phyloP scores from a whole-genome alignment of 1,140 invertebrate genomes.

The Ooceraea biroi region DNA sequence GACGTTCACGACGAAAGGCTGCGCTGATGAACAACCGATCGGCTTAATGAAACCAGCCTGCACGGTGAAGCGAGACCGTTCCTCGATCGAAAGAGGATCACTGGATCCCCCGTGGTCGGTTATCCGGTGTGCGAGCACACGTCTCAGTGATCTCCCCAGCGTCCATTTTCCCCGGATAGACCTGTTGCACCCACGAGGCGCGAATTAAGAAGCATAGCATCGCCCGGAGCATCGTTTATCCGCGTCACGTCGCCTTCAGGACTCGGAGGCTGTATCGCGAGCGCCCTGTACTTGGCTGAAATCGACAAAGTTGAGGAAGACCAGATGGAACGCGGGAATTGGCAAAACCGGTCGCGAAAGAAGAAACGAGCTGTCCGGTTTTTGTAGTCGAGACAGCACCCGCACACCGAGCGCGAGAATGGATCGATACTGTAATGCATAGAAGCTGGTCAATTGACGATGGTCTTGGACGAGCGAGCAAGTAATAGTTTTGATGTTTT shows the following conservation, averaged over 20 bases:
- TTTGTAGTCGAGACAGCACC: background rate
- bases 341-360: background rate
- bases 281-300: too few relatives aligned
- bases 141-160: background rate
- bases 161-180: background rate
- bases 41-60: constrained; percentile 45
- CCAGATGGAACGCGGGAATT: constrained; percentile 7
- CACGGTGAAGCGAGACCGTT: too few relatives aligned
- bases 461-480: background rate
- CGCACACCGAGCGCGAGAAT: constrained; percentile 7
- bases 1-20: constrained; percentile 26
- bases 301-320: too few relatives aligned
- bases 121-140: background rate
- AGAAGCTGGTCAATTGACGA: background rate
- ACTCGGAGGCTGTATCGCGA: background rate
- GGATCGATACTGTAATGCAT: constrained; percentile 18
- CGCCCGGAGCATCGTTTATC: constrained; percentile 21
- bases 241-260: constrained; percentile 37
- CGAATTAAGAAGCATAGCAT: constrained; percentile 41
- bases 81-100: background rate
- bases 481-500: too few relatives aligned
- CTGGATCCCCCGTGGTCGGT: background rate
- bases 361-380: constrained; percentile 6
- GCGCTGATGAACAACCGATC: constrained; percentile 26
- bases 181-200: constrained; percentile 59